Percentiles rank a stretch among this genome's conserved stretches.
Evolutionary conservation across 2,113 vertebrate genomes (phyloP).

Genomic region (Eurystomus gularis): DNA sequence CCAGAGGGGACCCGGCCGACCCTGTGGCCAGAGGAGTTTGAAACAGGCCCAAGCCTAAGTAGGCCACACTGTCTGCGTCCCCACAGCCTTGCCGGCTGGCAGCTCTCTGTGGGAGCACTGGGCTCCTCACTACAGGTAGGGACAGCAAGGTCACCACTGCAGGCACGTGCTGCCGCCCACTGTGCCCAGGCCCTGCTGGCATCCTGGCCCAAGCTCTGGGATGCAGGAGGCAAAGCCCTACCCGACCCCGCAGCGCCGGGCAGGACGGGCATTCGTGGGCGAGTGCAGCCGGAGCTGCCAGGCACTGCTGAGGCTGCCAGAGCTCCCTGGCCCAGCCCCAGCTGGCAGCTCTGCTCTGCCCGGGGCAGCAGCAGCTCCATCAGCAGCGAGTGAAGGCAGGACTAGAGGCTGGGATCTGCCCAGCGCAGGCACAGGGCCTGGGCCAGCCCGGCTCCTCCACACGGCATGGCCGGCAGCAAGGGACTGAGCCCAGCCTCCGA

Average conservation of each 20-base stretch:
- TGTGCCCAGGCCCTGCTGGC: neutral
- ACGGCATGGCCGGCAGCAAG: rapidly evolving
- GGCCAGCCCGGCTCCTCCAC: neutral
- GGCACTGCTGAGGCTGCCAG: neutral
- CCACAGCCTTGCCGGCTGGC: neutral
- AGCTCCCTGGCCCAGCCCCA: neutral
- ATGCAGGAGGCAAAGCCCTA: neutral
- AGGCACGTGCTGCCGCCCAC: slow-evolving; percentile 26
- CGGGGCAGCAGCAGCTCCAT: rapidly evolving
- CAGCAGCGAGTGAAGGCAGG: neutral
- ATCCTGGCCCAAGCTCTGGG: neutral
- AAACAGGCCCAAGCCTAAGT: neutral
- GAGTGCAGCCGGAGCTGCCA: rapidly evolving
- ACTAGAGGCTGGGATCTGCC: neutral
- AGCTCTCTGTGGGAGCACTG: neutral
- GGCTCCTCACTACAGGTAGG: neutral
- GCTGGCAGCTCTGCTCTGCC: neutral
- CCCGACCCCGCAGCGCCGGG: rapidly evolving
- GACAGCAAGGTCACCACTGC: neutral
- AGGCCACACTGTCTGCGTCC: neutral
- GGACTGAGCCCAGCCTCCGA: rapidly evolving
- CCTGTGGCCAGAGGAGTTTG: neutral
- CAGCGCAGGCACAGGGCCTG: neutral
- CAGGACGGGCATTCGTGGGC: rapidly evolving
- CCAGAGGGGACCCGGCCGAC: neutral